Evolutionary conservation across 2,797 vertebrate species (phyloP).

Genomic region (Centroberyx gerrardi): DNA sequence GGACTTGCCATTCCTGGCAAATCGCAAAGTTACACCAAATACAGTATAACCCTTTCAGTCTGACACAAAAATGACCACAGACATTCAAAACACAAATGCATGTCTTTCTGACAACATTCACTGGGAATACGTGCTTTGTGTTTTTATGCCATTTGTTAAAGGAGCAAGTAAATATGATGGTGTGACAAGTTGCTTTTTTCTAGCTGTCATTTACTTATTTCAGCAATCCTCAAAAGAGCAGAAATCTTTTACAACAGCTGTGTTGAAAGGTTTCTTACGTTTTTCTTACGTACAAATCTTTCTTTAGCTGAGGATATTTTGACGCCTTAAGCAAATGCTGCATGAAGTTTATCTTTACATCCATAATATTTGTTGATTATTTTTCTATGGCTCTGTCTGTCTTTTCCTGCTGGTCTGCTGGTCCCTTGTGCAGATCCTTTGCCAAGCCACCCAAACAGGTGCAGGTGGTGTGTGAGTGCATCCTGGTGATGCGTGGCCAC

Average conservation of each 20-base stretch:
- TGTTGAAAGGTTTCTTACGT: not conserved
- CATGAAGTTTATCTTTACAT: not conserved
- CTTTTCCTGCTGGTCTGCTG: conserved; percentile 2
- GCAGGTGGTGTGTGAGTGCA: conserved; percentile 95
- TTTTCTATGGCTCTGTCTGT: conserved; percentile 1
- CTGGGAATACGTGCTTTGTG: not conserved
- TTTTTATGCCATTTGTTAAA: not conserved
- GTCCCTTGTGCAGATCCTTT: conserved; percentile 88
- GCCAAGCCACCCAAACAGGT: conserved; percentile 97
- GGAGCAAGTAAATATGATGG: not conserved
- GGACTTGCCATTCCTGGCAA: no score
- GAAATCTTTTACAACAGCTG: not conserved
- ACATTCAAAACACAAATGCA: not conserved
- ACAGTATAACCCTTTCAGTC: not conserved
- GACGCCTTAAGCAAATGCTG: no score
- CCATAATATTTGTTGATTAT: not conserved
- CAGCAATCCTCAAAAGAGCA: not conserved
- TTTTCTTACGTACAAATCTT: no score
- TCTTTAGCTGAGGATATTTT: no score
- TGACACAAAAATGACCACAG: not conserved
- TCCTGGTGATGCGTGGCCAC: conserved; percentile 94
- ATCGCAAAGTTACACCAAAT: not conserved
- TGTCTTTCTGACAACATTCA: not conserved
- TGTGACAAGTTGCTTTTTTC: not conserved
- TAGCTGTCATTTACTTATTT: no score